A percentile compares a stretch with the other conserved stretches of the same genome.
Evolutionary conservation across 1,140 invertebrate species (phyloP).

Genomic region (Camponotus vicinus): DNA sequence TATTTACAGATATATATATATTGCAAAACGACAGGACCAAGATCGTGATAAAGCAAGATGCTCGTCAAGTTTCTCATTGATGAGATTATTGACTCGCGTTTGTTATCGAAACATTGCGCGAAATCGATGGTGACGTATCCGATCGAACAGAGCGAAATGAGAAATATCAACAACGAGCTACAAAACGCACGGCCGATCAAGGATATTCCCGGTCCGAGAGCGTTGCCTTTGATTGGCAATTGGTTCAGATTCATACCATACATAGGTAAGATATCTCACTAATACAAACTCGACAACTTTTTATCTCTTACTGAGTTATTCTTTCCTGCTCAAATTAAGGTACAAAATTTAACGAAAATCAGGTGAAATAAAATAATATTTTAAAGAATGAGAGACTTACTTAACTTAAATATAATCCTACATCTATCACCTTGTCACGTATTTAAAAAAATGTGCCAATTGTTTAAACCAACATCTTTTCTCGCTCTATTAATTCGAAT

Average conservation of each 20-base stretch:
- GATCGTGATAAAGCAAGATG: neutral
- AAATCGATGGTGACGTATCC: neutral
- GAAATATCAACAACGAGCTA: neutral
- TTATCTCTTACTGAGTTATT: neutral
- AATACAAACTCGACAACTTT: neutral
- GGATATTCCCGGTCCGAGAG: conserved; percentile 86
- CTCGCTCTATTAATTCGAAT: neutral
- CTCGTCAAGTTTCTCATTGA: neutral
- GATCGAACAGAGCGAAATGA: conserved; percentile 9
- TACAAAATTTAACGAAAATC: neutral
- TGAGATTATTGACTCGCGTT: conserved; percentile 22
- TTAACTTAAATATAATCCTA: neutral
- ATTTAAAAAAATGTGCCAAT: neutral
- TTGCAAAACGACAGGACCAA: conserved; percentile 8
- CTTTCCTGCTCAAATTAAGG: neutral
- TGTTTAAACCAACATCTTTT: neutral
- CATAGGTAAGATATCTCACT: conserved; percentile 86
- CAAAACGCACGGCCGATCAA: conserved; percentile 77
- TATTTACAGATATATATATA: conserved; percentile 6
- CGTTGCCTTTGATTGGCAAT: conserved; percentile 84
- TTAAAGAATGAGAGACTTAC: neutral
- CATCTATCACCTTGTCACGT: neutral
- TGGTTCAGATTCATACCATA: conserved; percentile 85
- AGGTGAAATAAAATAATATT: neutral
- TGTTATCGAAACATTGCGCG: neutral